A percentile compares a stretch with the other conserved stretches of the same genome.
Evolutionary conservation across 92 coral and sea anemone species (phyloP).

Genomic region (Pocillopora meandrina): DNA sequence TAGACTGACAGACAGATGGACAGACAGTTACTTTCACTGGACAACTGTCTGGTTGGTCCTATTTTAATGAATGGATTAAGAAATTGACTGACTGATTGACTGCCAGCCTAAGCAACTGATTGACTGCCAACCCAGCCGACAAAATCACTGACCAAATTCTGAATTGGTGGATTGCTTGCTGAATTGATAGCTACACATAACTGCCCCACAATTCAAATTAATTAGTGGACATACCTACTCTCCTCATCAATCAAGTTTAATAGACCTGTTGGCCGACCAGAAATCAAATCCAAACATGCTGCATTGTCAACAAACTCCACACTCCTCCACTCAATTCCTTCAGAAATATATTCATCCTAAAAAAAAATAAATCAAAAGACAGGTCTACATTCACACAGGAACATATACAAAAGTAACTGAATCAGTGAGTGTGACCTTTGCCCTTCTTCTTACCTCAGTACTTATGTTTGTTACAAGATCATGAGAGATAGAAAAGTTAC

Average conservation of each 20-base stretch:
- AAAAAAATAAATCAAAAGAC: slow-evolving; percentile 1
- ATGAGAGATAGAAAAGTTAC: background rate
- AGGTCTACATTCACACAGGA: background rate
- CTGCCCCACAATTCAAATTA: too few relatives aligned
- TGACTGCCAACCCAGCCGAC: too few relatives aligned
- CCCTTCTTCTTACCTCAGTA: background rate
- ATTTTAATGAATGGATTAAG: too few relatives aligned
- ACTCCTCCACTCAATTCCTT: slow-evolving; percentile 88
- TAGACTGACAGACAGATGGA: too few relatives aligned
- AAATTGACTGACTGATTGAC: too few relatives aligned
- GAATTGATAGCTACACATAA: too few relatives aligned
- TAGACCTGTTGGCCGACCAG: slow-evolving; percentile 94
- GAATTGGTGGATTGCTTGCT: too few relatives aligned
- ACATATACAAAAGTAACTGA: background rate
- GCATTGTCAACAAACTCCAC: slow-evolving; percentile 92
- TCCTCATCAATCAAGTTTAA: slow-evolving; percentile 94
- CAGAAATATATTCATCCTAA: slow-evolving; percentile 90
- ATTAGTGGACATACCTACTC: slow-evolving; percentile 69
- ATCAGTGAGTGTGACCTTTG: background rate
- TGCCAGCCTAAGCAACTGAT: too few relatives aligned
- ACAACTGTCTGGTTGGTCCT: too few relatives aligned
- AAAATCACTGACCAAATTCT: too few relatives aligned
- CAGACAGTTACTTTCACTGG: too few relatives aligned
- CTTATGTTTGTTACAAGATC: background rate
- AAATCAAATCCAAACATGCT: slow-evolving; percentile 86